Evolutionary conservation across 2,888 invertebrate genomes (phyloP), one percentile per base, ranked within the genome.

Genomic region (Dorcus parallelipipedus): DNA sequence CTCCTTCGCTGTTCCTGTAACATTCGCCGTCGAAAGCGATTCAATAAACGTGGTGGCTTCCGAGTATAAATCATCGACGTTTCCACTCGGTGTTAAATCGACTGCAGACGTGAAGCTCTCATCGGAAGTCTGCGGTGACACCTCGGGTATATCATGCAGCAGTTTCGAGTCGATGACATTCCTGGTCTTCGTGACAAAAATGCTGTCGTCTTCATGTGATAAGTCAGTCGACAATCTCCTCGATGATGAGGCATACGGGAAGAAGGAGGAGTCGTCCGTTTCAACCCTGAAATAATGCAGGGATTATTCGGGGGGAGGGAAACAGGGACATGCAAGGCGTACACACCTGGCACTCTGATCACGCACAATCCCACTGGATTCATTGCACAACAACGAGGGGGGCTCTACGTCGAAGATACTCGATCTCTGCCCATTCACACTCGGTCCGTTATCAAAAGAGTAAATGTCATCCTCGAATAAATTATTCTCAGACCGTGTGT

Each of bases 361-460:
- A 51, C 61, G 52, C 6, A 67, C 69, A 52, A 71, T 72, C 8
- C 70, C 71, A 56, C 70, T 72, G 3, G 70, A 67, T 52, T 72
- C 71, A 49, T 68, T 64, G 45, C 63, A 62, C 33, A 68, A 60
- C 23, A 73, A 64, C 4, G 69, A 70, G 0, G 75, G 75, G 23
- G 76, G 74, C 54, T 73, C 73, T 26, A 68, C 69, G 63, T 76
- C 74, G 52, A 75, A 76, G 39, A 76, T 58, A 56, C 66, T 69
- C 2, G 65, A 68, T 42, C 60, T 58, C 9, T 61, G 51, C 38
- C 52, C 43, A 40, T 59, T 43, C 50, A 64, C 54, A 14, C 48
- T 48, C 45, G 55, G 49, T 4, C 42, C 52, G 45, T 64, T 62
- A 52, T 67, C 64, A 54, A 65, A 67, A 42, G 60, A 50, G 17